These are phyloP conservation scores for Bombus picipes DNA, from an alignment of 1,140 invertebrate genomes.

Conservation along the genomic window DNA sequence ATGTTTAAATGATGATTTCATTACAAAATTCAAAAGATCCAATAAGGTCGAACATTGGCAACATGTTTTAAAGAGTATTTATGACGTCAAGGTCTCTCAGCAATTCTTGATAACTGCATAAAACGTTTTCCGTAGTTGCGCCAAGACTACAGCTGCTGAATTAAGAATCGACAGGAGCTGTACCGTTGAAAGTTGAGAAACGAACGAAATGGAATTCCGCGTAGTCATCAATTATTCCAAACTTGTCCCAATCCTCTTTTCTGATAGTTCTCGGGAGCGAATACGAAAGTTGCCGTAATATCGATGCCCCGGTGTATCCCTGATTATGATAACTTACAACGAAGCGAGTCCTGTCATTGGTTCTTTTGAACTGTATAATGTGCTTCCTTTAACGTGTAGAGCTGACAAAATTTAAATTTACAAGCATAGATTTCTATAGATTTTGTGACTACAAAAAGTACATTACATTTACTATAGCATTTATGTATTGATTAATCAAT, in stretches of 20 bases:
- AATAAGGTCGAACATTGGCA: no score
- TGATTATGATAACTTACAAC: not conserved
- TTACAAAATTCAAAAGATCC: not conserved
- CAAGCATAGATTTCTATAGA: no score
- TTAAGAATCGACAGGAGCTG: slow-evolving; percentile 34
- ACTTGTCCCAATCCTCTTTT: slow-evolving; percentile 22
- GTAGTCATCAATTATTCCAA: slow-evolving; percentile 60
- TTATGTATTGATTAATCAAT: no score
- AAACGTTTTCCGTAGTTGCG: not conserved
- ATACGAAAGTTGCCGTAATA: slow-evolving; percentile 30
- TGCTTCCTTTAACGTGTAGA: not conserved
- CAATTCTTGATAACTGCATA: slow-evolving; percentile 16
- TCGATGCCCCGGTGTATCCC: not conserved
- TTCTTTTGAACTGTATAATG: not conserved
- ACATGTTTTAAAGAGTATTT: not conserved
- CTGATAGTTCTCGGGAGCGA: slow-evolving; percentile 14
- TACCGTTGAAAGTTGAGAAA: slow-evolving; percentile 23
- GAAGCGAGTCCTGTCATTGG: not conserved
- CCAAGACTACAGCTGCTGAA: slow-evolving; percentile 31
- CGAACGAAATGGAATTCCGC: slow-evolving; percentile 49
- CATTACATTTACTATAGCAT: no score
- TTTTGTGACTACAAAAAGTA: not conserved
- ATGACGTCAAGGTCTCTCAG: not conserved
- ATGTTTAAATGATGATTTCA: not conserved
- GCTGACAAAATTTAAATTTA: no score